phyloP scores from a whole-genome alignment of 1,140 invertebrate species.

The Glomeris maerens region DNA sequence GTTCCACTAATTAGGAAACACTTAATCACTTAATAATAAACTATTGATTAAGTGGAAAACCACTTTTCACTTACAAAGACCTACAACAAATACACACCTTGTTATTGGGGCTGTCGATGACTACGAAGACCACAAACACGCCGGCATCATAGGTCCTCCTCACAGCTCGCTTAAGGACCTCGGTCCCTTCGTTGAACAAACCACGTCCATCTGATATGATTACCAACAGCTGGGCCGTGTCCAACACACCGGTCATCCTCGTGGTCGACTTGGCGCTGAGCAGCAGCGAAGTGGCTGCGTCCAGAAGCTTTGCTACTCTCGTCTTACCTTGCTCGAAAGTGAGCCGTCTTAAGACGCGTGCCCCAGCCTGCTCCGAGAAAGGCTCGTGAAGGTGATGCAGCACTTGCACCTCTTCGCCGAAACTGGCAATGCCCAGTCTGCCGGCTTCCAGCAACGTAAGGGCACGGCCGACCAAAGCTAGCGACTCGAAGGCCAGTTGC shows the following conservation, averaged over 20 bases:
- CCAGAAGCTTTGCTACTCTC: conserved; percentile 58
- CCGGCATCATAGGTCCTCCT: conserved; percentile 58
- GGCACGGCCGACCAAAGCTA: conserved; percentile 82
- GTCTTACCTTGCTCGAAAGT: conserved; percentile 69
- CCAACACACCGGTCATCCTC: conserved; percentile 9
- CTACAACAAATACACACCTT: conserved; percentile 43
- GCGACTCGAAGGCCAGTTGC: conserved; percentile 78
- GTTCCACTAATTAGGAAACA: conserved; percentile 14
- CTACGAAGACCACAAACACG: conserved; percentile 88
- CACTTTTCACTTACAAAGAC: neutral
- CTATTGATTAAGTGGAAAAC: neutral
- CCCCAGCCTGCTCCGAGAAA: conserved; percentile 66
- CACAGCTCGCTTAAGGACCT: conserved; percentile 59
- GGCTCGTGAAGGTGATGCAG: conserved; percentile 72
- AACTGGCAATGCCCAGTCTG: conserved; percentile 76
- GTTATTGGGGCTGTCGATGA: conserved; percentile 82
- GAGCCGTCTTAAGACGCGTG: conserved; percentile 48
- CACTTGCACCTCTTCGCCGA: conserved; percentile 70
- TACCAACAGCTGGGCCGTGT: conserved; percentile 72
- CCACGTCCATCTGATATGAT: conserved; percentile 90
- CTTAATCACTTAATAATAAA: neutral
- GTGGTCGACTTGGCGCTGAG: conserved; percentile 21
- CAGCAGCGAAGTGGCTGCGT: conserved; percentile 58
- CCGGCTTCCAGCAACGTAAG: conserved; percentile 86
- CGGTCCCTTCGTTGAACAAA: conserved; percentile 74